Base-by-base conservation (phyloP, 2,888 invertebrate species). In the Siphonodentalium dalli region DNA sequence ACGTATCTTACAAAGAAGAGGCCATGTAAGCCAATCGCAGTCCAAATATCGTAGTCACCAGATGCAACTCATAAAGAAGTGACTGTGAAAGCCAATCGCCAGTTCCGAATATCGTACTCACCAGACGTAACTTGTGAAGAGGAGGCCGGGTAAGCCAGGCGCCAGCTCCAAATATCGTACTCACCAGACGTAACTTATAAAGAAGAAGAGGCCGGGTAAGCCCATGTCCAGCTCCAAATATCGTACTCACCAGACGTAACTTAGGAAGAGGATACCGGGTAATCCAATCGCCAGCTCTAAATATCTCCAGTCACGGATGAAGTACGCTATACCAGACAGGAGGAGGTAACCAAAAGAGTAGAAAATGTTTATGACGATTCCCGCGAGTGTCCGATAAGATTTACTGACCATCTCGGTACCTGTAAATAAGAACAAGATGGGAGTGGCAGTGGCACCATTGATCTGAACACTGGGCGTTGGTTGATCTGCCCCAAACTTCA, bases 331-430 rank as follows among this genome's bases (percentile, higher is more conserved):
- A 3, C 61, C 61, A 13, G 69, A 61, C 42, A 72, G 51, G 1
- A 58, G 24, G 54, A 69, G 58, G 49, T 59, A 66, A 1, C 71
- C 70, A 15, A 69, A 13, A 21, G 63, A 63, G 56, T 69, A 72
- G 34, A 64, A 64, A 7, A 42, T 54, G 37, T 63, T 52, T 15
- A 65, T 54, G 28, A 64, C 39, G 39, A 65, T 63, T 5, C 65
- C 67, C 8, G 66, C 59, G 1, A 67, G 20, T 21, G 66, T 57
- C 7, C 71, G 51, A 48, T 70, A 65, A 2, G 39, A 50, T 11
- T 63, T 57, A 2, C 66, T 64, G 2, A 69, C 67, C 29, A 70
- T 41, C 46, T 71, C 71, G 11, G 65, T 68, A 15, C 60, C 71
- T 71, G 60, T 5, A 53, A 54, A n/a, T 20, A 38, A 34, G 21